Evolutionary conservation across 2,888 invertebrate species (phyloP), one percentile per base, ranked within the genome.

Genomic region (Eupsilia transversa): DNA sequence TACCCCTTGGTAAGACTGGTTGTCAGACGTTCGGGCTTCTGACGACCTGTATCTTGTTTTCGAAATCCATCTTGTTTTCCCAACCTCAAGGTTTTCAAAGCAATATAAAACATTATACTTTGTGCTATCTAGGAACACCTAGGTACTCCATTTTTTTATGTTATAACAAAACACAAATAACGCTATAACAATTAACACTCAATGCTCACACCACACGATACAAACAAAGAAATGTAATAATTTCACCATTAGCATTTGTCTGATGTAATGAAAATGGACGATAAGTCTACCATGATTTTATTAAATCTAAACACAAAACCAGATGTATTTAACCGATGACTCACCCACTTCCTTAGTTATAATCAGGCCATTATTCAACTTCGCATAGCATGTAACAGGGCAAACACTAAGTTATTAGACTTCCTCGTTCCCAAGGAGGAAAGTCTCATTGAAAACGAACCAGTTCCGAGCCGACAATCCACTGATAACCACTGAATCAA

Each of bases 361-460:
- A 78, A 80, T 83, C 63, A 78, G 72, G 49, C 59, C 59, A 68
- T 78, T 78, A 81, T 79, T 76, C 59, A 78, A 83, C 79, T 78
- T 72, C 35, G 67, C 54, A 49, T 60, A 65, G 54, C 59, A 60
- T 46, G 57, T 63, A 46, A 81, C 43, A 67, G 82, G 65, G 78
- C 61, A 49, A 78, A 65, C 54, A 71, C 67, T n/a, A 54, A 60
- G 56, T 46, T 75, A 67, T 74, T 84, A 68, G 9, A 84, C 82
- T 84, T 84, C 82, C 85, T 72, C 20, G 30, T 84, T 81, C 35
- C 69, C 67, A 73, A 81, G 41, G 77, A 84, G 84, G 72, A 80
- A 80, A 80, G 77, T 84, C 43, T 72, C 72, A 80, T 72, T 70
- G 52, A 52, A 61, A 79, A 61, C 43, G 46, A 80, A 76, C 56